These are phyloP conservation scores for Otolemur crassicaudatus DNA, from an alignment of 2,797 vertebrate genomes.

Conservation along the genomic window DNA sequence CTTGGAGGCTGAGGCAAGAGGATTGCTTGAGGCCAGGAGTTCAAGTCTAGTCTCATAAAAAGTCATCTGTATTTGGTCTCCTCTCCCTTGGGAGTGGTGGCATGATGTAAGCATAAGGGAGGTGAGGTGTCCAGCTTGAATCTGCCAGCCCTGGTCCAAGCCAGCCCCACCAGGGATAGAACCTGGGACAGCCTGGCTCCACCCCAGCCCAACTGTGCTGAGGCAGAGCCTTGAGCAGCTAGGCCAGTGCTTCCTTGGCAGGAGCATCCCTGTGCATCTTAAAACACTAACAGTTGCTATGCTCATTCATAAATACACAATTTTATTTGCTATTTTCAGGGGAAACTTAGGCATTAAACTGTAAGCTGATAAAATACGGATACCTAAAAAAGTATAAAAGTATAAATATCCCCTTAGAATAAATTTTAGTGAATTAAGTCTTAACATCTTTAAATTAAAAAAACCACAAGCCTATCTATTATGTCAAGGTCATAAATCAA, in stretches of 20 bases:
- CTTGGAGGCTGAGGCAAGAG: neutral
- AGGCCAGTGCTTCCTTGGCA: neutral
- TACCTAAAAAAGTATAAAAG: slow-evolving; percentile 88
- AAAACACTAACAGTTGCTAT: slow-evolving; percentile 76
- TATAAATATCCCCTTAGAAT: slow-evolving; percentile 88
- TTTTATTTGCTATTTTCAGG: slow-evolving; percentile 83
- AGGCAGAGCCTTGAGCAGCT: neutral
- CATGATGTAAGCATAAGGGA: slow-evolving; percentile 30
- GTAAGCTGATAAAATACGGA: slow-evolving; percentile 86
- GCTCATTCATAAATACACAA: slow-evolving; percentile 85
- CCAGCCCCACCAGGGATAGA: too few species aligned
- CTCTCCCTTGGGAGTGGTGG: slow-evolving; percentile 9
- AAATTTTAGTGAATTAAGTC: slow-evolving; percentile 87
- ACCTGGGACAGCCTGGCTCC: rapidly evolving
- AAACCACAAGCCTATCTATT: slow-evolving; percentile 75
- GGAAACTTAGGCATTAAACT: slow-evolving; percentile 84
- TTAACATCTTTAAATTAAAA: slow-evolving; percentile 86
- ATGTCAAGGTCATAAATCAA: slow-evolving; percentile 71
- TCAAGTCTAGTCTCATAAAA: neutral
- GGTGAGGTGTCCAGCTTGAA: neutral
- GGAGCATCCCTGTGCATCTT: slow-evolving; percentile 1
- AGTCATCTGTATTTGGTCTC: slow-evolving; percentile 23
- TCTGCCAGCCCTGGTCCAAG: neutral
- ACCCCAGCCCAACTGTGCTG: neutral
- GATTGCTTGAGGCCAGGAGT: neutral